These are phyloP conservation scores for Hyphantria cunea DNA, from an alignment of 1,140 invertebrate genomes.

Conservation along the genomic window DNA sequence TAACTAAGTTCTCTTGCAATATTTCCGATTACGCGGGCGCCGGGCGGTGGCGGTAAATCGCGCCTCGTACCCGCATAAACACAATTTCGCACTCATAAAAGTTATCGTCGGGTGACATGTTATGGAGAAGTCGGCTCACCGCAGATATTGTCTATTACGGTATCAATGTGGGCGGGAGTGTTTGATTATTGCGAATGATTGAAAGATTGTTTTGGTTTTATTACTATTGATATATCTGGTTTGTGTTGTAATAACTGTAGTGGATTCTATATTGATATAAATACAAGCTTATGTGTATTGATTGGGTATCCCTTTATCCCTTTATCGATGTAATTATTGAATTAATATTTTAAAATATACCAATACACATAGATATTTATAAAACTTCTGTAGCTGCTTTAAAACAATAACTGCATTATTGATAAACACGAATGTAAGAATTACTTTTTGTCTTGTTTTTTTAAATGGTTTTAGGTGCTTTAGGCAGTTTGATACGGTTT, in stretches of 20 bases:
- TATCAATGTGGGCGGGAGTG: constrained; percentile 28
- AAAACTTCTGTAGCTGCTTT: too few relatives aligned
- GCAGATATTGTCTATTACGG: constrained; percentile 57
- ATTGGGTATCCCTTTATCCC: too few relatives aligned
- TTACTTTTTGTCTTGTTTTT: too few relatives aligned
- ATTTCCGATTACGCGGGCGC: constrained; percentile 63
- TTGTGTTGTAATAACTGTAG: too few relatives aligned
- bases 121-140: constrained; percentile 32
- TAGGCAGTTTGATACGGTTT: too few relatives aligned
- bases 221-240: constrained; percentile 6
- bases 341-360: too few relatives aligned
- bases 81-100: constrained; percentile 78
- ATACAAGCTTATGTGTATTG: not conserved
- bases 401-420: too few relatives aligned
- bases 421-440: too few relatives aligned
- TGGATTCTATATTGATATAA: not conserved
- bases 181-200: not conserved
- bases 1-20: constrained; percentile 68
- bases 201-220: constrained; percentile 30
- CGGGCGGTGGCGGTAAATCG: constrained; percentile 59
- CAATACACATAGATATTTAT: too few relatives aligned
- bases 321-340: too few relatives aligned
- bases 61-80: constrained; percentile 67
- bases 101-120: constrained; percentile 57
- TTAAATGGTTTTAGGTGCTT: too few relatives aligned